phyloP scores from a whole-genome alignment of 2,113 vertebrate species.

The Athene cunicularia region DNA sequence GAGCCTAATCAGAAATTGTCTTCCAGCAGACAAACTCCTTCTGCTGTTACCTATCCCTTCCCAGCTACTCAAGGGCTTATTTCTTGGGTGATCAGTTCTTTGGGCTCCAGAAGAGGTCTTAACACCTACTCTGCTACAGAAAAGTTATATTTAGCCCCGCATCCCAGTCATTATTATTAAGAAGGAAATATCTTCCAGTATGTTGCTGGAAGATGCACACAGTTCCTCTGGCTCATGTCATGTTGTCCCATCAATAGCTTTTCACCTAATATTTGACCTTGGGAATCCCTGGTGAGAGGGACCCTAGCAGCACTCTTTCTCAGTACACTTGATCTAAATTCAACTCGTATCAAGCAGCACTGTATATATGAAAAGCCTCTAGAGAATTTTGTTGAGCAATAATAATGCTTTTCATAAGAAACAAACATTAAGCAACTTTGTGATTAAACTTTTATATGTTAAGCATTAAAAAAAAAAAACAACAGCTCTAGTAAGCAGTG shows the following conservation, averaged over 20 bases:
- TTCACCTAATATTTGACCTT: not conserved
- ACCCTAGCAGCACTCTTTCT: not conserved
- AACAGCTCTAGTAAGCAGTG: not conserved
- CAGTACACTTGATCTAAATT: not conserved
- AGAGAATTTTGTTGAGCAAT: not conserved
- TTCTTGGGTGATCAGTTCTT: not conserved
- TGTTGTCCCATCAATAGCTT: not conserved
- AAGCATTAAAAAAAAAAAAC: not conserved
- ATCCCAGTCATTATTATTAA: not conserved
- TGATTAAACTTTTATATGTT: slow-evolving; percentile 46
- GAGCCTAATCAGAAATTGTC: accelerated
- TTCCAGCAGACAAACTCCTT: not conserved
- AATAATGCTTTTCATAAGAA: slow-evolving; percentile 2
- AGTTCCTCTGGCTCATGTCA: not conserved
- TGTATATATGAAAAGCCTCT: accelerated
- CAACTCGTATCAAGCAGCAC: not conserved
- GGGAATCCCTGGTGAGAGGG: not conserved
- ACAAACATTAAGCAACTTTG: slow-evolving; percentile 19
- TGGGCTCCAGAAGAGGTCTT: not conserved
- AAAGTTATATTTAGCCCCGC: not conserved
- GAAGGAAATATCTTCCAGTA: not conserved
- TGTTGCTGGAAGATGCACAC: not conserved
- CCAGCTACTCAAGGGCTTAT: not conserved
- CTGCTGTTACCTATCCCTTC: not conserved
- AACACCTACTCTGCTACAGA: not conserved